Percentiles rank a stretch among this genome's conserved stretches.
Evolutionary conservation across 2,888 invertebrate genomes (phyloP).

Genomic region (Polydesmus complanatus): DNA sequence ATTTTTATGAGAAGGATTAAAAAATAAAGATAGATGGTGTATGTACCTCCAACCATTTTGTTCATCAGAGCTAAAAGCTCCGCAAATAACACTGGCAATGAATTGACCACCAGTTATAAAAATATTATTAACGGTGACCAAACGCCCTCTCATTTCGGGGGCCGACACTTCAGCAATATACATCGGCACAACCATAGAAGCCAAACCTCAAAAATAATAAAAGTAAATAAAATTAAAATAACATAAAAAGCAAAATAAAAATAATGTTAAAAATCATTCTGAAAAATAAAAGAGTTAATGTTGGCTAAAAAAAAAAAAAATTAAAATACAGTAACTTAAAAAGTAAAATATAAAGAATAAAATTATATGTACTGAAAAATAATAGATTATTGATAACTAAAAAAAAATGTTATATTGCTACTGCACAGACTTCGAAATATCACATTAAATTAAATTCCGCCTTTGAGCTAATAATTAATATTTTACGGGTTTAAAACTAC

Average conservation of each 20-base stretch:
- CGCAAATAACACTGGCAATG: slow-evolving; percentile 37
- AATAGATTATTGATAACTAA: too few relatives aligned
- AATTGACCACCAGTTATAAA: slow-evolving; percentile 42
- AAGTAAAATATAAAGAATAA: background rate
- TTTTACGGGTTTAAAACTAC: too few relatives aligned
- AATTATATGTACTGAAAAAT: background rate
- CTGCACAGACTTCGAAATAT: too few relatives aligned
- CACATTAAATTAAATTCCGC: too few relatives aligned
- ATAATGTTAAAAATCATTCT: slow-evolving; percentile 4
- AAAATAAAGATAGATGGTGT: too few relatives aligned
- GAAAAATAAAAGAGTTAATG: too few relatives aligned
- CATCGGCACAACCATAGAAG: slow-evolving; percentile 42
- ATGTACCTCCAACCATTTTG: slow-evolving; percentile 40
- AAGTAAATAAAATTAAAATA: slow-evolving; percentile 15
- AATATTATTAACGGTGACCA: slow-evolving; percentile 38
- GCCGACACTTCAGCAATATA: slow-evolving; percentile 43
- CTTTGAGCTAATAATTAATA: too few relatives aligned
- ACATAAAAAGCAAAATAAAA: slow-evolving; percentile 13
- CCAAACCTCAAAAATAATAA: slow-evolving; percentile 31
- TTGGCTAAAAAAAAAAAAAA: slow-evolving; percentile 2
- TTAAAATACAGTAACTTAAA: slow-evolving; percentile 21
- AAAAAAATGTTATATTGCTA: too few relatives aligned
- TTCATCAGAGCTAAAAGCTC: slow-evolving; percentile 35
- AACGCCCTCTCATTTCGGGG: slow-evolving; percentile 35
- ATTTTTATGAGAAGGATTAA: too few relatives aligned